A percentile compares a stretch with the other conserved stretches of the same genome.
Evolutionary conservation across 2,113 vertebrate genomes (phyloP).

Genomic region (Phyllopteryx taeniolatus): DNA sequence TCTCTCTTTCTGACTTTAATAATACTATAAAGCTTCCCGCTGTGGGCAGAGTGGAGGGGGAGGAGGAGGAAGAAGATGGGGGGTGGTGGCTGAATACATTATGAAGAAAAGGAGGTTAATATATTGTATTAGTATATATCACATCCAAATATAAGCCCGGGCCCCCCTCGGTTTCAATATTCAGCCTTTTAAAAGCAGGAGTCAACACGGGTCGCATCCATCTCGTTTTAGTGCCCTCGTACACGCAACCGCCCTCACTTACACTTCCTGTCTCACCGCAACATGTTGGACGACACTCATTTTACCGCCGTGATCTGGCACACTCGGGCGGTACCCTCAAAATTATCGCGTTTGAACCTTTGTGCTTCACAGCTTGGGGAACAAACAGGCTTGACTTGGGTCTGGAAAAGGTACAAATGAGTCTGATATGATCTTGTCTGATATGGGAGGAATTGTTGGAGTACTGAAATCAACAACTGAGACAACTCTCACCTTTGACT

Average conservation of each 20-base stretch:
- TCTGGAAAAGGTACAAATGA: not conserved
- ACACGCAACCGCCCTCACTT: constrained; percentile 9
- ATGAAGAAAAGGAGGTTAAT: constrained; percentile 70
- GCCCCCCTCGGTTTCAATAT: constrained; percentile 64
- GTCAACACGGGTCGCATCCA: constrained; percentile 72
- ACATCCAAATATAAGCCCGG: constrained; percentile 57
- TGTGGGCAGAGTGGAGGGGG: constrained; percentile 37
- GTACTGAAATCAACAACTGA: too few relatives aligned
- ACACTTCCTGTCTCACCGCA: constrained; percentile 23
- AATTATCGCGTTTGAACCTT: not conserved
- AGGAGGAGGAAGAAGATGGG: not conserved
- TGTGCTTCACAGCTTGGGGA: not conserved
- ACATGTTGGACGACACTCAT: not conserved
- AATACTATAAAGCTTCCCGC: constrained; percentile 74
- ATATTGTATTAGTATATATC: constrained; percentile 66
- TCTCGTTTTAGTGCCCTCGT: constrained; percentile 64
- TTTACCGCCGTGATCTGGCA: not conserved
- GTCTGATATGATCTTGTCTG: too few relatives aligned
- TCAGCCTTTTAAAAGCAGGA: constrained; percentile 63
- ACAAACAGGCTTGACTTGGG: not conserved
- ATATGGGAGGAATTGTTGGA: too few relatives aligned
- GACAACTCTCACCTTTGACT: too few relatives aligned
- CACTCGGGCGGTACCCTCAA: not conserved
- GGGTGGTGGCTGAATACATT: constrained; percentile 58
- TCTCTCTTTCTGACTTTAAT: constrained; percentile 76